Conservation (phyloP, 2,888 invertebrate genomes). For the Mellilla xanthometata region DNA sequence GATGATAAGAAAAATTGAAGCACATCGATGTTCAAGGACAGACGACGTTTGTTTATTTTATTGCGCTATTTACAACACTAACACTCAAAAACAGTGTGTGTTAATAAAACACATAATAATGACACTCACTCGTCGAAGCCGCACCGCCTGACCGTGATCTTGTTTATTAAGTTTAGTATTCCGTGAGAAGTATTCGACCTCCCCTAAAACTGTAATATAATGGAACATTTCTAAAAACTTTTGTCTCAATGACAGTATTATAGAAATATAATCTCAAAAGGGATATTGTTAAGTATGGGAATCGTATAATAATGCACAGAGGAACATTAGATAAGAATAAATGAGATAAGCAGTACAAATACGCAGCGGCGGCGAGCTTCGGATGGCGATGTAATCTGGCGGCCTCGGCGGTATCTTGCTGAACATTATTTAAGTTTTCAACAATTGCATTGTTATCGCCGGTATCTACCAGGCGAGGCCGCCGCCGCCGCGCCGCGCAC, state of each 20-base stretch:
- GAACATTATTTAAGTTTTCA: slow-evolving; percentile 61
- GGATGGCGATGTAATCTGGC: slow-evolving; percentile 53
- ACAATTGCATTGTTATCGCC: slow-evolving; percentile 61
- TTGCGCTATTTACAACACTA: too few relatives aligned
- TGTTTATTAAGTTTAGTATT: slow-evolving; percentile 20
- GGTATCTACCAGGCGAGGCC: slow-evolving; percentile 39
- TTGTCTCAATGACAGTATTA: slow-evolving; percentile 19
- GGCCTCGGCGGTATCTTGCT: slow-evolving; percentile 51
- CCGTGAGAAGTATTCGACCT: slow-evolving; percentile 26
- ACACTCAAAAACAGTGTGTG: too few relatives aligned
- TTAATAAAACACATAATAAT: too few relatives aligned
- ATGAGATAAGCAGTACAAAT: slow-evolving; percentile 46
- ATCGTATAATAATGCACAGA: slow-evolving; percentile 36
- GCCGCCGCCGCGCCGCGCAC: background rate
- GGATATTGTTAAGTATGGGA: slow-evolving; percentile 37
- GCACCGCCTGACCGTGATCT: slow-evolving; percentile 26
- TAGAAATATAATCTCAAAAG: slow-evolving; percentile 30
- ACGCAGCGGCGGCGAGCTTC: slow-evolving; percentile 47
- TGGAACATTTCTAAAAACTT: slow-evolving; percentile 21
- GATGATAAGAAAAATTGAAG: too few relatives aligned
- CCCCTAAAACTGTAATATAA: slow-evolving; percentile 18
- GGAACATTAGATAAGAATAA: slow-evolving; percentile 39
- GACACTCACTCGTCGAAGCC: too few relatives aligned
- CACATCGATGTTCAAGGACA: too few relatives aligned
- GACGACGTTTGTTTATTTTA: too few relatives aligned